These are phyloP conservation scores for Petrocephalus zakoni DNA, from an alignment of 2,113 vertebrate species.

Conservation along the genomic window DNA sequence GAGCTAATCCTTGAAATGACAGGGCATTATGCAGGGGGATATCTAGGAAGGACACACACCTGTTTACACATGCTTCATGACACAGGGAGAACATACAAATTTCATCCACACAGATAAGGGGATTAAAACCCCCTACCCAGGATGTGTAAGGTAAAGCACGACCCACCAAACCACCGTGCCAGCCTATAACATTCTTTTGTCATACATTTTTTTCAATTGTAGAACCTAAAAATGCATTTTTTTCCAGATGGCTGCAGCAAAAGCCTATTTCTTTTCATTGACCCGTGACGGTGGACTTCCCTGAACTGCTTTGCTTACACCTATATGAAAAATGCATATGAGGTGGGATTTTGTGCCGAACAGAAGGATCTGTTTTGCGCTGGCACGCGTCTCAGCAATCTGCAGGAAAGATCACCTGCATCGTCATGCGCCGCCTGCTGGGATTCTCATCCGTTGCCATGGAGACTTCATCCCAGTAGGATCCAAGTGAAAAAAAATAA, in stretches of 20 bases:
- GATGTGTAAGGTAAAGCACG: not conserved
- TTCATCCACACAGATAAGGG: not conserved
- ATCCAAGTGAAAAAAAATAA: not conserved
- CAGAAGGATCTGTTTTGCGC: not conserved
- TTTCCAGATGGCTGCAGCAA: not conserved
- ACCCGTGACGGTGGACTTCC: not conserved
- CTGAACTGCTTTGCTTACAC: not conserved
- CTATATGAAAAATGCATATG: not conserved
- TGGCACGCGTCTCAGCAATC: not conserved
- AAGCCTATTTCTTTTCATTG: not conserved
- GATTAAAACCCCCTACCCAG: not conserved
- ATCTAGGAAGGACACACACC: not conserved
- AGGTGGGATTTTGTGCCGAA: not conserved
- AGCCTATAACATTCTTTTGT: not conserved
- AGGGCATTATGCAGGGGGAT: not conserved
- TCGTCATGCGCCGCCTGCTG: conserved; percentile 9
- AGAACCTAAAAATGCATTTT: not conserved
- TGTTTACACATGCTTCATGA: not conserved
- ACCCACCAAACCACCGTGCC: not conserved
- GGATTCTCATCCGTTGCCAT: conserved; percentile 11
- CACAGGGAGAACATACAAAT: not conserved
- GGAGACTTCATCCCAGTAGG: conserved; percentile 8
- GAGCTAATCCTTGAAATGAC: not conserved
- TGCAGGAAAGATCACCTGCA: conserved; percentile 20
- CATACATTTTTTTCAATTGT: not conserved